phyloP scores from a whole-genome alignment of 2,888 invertebrate genomes.

The Amiota minor region DNA sequence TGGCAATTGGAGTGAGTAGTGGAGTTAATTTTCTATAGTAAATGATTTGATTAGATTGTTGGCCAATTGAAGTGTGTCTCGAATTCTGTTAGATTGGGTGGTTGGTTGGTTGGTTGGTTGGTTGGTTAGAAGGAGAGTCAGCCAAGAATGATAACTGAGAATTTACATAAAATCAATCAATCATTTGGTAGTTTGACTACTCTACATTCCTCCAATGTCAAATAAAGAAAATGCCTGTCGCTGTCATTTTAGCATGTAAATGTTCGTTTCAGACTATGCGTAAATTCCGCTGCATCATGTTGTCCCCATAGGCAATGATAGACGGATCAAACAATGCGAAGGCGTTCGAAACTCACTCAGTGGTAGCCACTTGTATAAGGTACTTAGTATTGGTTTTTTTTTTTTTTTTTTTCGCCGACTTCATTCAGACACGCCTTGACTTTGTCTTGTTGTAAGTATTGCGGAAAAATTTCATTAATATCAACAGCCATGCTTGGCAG shows the following conservation, averaged over 20 bases:
- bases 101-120: too few species aligned
- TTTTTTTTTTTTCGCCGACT: not conserved
- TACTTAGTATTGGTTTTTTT: too few species aligned
- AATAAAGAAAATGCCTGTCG: not conserved
- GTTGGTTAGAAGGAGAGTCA: not conserved
- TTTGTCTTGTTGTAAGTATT: not conserved
- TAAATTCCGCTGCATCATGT: slow-evolving; percentile 43
- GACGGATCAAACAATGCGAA: not conserved
- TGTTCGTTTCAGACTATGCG: not conserved
- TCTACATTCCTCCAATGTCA: not conserved
- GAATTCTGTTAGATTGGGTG: not conserved
- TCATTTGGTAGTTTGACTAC: slow-evolving; percentile 52
- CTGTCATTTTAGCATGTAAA: slow-evolving; percentile 56
- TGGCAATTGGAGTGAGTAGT: slow-evolving; percentile 22
- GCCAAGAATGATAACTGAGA: slow-evolving; percentile 40
- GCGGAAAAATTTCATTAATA: slow-evolving; percentile 61
- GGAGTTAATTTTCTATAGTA: slow-evolving; percentile 21
- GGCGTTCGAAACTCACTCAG: not conserved
- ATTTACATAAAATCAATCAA: slow-evolving; percentile 67
- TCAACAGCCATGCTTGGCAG: not conserved
- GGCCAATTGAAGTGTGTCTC: slow-evolving; percentile 13
- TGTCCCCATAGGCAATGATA: slow-evolving; percentile 31
- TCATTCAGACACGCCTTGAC: slow-evolving; percentile 6
- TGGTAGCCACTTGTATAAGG: slow-evolving; percentile 45
- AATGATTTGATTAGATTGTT: slow-evolving; percentile 25